phyloP scores from a whole-genome alignment of 35 echinoderm and acorn worm genomes.

The Ptychodera flava region DNA sequence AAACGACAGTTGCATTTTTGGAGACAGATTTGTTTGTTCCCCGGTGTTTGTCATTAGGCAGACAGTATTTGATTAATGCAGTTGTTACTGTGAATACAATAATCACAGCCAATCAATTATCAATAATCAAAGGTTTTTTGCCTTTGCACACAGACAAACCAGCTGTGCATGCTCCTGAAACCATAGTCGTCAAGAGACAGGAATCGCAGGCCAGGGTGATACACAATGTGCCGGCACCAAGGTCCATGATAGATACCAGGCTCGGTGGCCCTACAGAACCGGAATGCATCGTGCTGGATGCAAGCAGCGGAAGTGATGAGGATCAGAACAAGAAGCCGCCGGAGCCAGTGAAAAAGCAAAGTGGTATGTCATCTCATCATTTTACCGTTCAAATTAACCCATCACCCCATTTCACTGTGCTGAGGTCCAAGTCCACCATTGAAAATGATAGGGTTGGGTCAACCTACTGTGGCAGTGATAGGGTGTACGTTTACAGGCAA shows the following conservation, averaged over 20 bases:
- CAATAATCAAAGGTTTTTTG: too few relatives aligned
- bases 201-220: background rate
- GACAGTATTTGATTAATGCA: too few relatives aligned
- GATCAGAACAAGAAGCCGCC: constrained; percentile 18
- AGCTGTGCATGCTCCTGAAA: too few relatives aligned
- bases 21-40: too few relatives aligned
- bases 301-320: constrained; percentile 64
- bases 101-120: too few relatives aligned
- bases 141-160: too few relatives aligned
- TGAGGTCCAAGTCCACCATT: too few relatives aligned
- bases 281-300: constrained; percentile 69
- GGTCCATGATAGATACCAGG: too few relatives aligned
- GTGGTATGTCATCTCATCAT: background rate
- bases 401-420: background rate
- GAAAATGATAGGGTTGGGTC: background rate
- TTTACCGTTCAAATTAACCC: background rate
- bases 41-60: too few relatives aligned
- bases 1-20: too few relatives aligned
- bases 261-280: too few relatives aligned
- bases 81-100: too few relatives aligned
- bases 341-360: background rate
- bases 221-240: background rate
- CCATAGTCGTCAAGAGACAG: background rate
- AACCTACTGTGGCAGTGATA: background rate
- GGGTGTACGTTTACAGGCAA: background rate